A percentile compares a stretch with the other conserved stretches of the same genome.
Conservation (phyloP, 2,113 vertebrate species). For the Passer montanus region DNA sequence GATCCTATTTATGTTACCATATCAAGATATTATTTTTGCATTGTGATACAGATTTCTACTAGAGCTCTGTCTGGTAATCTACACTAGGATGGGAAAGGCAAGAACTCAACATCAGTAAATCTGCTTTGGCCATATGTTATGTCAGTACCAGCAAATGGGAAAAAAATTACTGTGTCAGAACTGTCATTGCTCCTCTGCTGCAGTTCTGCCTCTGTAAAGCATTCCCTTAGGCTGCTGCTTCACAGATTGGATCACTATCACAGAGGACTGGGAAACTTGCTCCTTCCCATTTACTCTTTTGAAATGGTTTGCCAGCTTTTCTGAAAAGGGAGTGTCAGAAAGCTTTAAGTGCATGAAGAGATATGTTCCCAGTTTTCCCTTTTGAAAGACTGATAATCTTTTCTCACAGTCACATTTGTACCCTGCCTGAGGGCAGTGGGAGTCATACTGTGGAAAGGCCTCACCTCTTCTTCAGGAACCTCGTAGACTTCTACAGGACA, state of each 20-base stretch:
- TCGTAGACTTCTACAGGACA: conserved; percentile 76
- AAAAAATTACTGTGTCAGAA: conserved; percentile 9
- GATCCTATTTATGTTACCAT: background rate
- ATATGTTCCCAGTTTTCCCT: background rate
- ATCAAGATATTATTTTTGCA: background rate
- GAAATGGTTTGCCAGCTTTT: background rate
- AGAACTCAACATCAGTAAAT: background rate
- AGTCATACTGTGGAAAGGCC: background rate
- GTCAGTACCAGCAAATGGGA: background rate
- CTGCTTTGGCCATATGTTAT: background rate
- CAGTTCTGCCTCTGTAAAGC: background rate
- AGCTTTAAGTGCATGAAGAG: background rate
- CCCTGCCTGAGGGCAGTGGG: background rate
- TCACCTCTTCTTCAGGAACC: conserved; percentile 79
- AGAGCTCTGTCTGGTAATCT: background rate
- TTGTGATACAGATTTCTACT: background rate
- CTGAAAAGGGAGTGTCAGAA: background rate
- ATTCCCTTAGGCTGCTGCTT: background rate
- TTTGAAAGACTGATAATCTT: background rate
- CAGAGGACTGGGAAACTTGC: background rate
- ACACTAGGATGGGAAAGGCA: background rate
- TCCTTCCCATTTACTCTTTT: background rate
- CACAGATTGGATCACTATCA: background rate
- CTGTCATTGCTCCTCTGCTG: background rate
- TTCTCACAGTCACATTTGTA: background rate